These are phyloP conservation scores for Plutomurus gul DNA, from an alignment of 1,140 invertebrate species.

Conservation along the genomic window DNA sequence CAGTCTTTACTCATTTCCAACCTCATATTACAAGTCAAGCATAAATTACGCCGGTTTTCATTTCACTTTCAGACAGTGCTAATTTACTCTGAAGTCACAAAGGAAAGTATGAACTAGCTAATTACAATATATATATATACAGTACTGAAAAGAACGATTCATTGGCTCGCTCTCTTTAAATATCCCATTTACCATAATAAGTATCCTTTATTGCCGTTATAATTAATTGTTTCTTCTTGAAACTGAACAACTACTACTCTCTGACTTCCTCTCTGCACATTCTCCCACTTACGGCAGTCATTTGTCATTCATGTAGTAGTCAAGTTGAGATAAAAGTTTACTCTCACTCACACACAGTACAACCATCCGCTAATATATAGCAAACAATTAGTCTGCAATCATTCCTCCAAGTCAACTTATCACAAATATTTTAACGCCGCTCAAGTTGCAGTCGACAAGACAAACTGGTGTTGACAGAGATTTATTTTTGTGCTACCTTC, in stretches of 20 bases:
- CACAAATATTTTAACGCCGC: background rate
- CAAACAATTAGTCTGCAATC: background rate
- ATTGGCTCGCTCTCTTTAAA: too few relatives aligned
- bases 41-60: background rate
- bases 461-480: slow-evolving; percentile 25
- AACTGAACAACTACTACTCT: background rate
- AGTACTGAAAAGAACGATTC: background rate
- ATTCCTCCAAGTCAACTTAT: background rate
- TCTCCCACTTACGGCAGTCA: background rate
- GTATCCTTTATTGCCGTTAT: background rate
- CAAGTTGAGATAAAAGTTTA: too few relatives aligned
- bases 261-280: background rate
- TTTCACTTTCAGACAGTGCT: slow-evolving; percentile 17
- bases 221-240: background rate
- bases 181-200: too few relatives aligned
- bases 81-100: background rate
- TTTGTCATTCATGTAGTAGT: background rate
- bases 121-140: background rate
- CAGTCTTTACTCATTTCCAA: background rate
- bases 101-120: background rate
- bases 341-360: background rate
- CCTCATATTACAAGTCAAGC: background rate
- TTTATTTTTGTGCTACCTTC: slow-evolving; percentile 20
- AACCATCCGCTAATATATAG: background rate
- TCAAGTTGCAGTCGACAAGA: slow-evolving; percentile 13